phyloP scores from a whole-genome alignment of 2,888 invertebrate genomes.

The Nemurella pictetii region DNA sequence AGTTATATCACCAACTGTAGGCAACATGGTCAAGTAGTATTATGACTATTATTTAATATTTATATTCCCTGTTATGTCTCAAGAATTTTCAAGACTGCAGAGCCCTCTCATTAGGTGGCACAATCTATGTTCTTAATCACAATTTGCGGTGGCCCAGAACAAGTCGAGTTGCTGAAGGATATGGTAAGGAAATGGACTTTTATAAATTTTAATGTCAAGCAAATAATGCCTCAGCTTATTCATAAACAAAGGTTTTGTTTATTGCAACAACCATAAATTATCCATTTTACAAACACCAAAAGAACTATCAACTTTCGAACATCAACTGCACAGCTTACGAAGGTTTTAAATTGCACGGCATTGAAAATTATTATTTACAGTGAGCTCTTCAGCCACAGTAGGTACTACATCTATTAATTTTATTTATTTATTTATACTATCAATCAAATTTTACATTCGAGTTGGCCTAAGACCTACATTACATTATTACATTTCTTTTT shows the following conservation, averaged over 20 bases:
- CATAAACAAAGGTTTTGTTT: slow-evolving; percentile 24
- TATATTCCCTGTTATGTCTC: too few relatives aligned
- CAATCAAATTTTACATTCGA: background rate
- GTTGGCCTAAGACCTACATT: background rate
- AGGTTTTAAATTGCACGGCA: background rate
- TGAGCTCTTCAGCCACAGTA: background rate
- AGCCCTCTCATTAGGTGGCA: too few relatives aligned
- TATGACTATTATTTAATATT: too few relatives aligned
- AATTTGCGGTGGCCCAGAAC: too few relatives aligned
- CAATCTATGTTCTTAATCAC: too few relatives aligned
- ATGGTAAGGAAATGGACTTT: too few relatives aligned
- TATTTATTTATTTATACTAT: background rate
- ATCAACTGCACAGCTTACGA: background rate
- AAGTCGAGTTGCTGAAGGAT: too few relatives aligned
- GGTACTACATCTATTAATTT: background rate
- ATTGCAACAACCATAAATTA: slow-evolving; percentile 28
- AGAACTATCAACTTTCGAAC: background rate
- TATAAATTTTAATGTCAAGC: too few relatives aligned
- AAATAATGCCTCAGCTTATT: background rate
- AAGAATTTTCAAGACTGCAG: too few relatives aligned
- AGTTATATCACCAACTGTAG: too few relatives aligned
- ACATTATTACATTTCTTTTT: background rate
- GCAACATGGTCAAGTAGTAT: too few relatives aligned
- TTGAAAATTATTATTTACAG: background rate
- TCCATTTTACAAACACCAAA: slow-evolving; percentile 14